phyloP scores from a whole-genome alignment of 2,888 invertebrate species.

The Orthosia cruda region DNA sequence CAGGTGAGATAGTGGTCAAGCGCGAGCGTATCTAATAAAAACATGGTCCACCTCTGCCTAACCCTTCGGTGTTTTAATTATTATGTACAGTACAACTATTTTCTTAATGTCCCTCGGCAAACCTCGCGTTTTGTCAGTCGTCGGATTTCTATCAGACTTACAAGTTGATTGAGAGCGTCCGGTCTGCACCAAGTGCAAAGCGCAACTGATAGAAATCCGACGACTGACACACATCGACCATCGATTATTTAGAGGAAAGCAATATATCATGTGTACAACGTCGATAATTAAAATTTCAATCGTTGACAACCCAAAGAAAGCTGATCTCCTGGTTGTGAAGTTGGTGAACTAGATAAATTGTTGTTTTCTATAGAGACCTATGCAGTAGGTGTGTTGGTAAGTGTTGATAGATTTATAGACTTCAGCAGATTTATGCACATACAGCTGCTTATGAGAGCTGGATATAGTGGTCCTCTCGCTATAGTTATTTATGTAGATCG shows the following conservation, averaged over 20 bases:
- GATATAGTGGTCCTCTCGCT: neutral
- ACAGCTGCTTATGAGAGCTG: neutral
- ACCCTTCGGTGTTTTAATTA: too few species aligned
- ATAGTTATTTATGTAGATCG: conserved; percentile 21
- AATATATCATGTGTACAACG: neutral
- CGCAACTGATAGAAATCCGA: too few species aligned
- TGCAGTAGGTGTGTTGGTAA: neutral
- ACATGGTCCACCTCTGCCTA: too few species aligned
- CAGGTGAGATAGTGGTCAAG: too few species aligned
- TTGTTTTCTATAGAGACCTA: neutral
- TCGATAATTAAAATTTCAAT: neutral
- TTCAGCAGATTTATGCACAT: neutral
- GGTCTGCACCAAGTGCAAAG: too few species aligned
- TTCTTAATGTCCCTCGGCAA: too few species aligned
- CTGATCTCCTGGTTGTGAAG: neutral
- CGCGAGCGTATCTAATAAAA: too few species aligned
- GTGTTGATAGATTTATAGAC: neutral
- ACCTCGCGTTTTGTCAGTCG: too few species aligned
- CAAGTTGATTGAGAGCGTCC: too few species aligned
- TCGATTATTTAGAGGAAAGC: neutral
- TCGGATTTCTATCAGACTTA: too few species aligned
- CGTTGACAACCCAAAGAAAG: neutral
- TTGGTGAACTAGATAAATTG: neutral
- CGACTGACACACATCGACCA: neutral
- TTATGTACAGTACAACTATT: too few species aligned